Percentiles rank a stretch among this genome's conserved stretches.
These are phyloP conservation scores for Yponomeuta malinellus DNA, from an alignment of 2,888 invertebrate species.

Conservation along the genomic window DNA sequence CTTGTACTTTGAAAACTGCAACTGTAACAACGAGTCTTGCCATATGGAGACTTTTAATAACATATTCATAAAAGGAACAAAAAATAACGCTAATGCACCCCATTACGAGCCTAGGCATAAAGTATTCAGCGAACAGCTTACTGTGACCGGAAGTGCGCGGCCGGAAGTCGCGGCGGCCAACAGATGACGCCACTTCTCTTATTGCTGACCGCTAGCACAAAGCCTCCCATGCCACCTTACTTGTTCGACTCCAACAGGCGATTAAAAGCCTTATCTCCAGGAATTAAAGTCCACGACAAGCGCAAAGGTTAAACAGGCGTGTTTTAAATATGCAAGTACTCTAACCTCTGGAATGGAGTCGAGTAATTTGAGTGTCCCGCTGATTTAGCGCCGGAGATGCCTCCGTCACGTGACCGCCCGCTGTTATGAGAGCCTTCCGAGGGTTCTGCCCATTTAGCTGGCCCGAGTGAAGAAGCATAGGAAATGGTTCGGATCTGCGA, in stretches of 20 bases:
- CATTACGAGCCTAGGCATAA: conserved; percentile 51
- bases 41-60: not conserved
- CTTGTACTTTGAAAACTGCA: too few relatives aligned
- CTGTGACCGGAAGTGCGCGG: conserved; percentile 49
- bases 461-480: too few relatives aligned
- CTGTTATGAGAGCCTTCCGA: not conserved
- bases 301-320: conserved; percentile 23
- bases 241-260: not conserved
- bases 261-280: conserved; percentile 14
- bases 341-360: conserved; percentile 28
- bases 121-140: conserved; percentile 44
- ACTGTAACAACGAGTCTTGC: not conserved
- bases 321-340: conserved; percentile 50
- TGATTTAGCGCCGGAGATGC: conserved; percentile 40
- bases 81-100: conserved; percentile 45
- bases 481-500: too few relatives aligned
- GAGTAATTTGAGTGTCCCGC: conserved; percentile 44
- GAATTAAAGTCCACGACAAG: conserved; percentile 26
- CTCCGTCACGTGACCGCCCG: not conserved
- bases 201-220: conserved; percentile 64
- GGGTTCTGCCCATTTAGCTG: not conserved
- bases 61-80: conserved; percentile 21
- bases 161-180: conserved; percentile 49
- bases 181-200: conserved; percentile 69
- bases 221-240: conserved; percentile 34